A percentile compares a stretch with the other conserved stretches of the same genome.
Evolutionary conservation across 2,113 vertebrate species (phyloP).

Genomic region (Tapirus terrestris): DNA sequence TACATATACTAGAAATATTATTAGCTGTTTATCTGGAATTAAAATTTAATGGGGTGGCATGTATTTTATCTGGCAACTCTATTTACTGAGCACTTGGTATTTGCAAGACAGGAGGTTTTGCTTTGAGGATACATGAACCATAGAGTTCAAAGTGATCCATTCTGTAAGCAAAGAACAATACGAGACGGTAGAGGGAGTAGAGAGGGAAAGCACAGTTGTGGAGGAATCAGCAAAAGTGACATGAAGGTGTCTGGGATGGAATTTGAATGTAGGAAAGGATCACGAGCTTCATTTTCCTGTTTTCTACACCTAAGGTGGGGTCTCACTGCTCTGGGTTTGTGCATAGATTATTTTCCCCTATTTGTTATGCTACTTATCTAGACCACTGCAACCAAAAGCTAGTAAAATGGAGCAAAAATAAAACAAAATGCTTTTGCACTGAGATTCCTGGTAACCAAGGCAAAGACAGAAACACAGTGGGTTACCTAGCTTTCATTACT

Average conservation of each 20-base stretch:
- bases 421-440: background rate
- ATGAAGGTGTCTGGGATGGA: background rate
- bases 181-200: background rate
- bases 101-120: background rate
- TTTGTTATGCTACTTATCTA: background rate
- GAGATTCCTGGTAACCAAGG: background rate
- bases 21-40: background rate
- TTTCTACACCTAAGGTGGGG: background rate
- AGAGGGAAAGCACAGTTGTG: background rate
- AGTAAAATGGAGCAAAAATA: background rate
- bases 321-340: background rate
- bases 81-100: background rate
- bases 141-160: background rate
- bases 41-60: background rate
- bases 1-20: background rate
- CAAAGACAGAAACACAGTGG: background rate
- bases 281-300: background rate
- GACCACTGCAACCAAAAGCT: background rate
- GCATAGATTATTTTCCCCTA: background rate
- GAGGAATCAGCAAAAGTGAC: background rate
- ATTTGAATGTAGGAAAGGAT: background rate
- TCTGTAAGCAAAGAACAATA: background rate
- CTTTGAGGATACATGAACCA: background rate
- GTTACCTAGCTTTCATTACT: background rate
- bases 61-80: background rate